These are phyloP conservation scores for Limenitis arthemis DNA, from an alignment of 2,888 invertebrate genomes.

Conservation along the genomic window DNA sequence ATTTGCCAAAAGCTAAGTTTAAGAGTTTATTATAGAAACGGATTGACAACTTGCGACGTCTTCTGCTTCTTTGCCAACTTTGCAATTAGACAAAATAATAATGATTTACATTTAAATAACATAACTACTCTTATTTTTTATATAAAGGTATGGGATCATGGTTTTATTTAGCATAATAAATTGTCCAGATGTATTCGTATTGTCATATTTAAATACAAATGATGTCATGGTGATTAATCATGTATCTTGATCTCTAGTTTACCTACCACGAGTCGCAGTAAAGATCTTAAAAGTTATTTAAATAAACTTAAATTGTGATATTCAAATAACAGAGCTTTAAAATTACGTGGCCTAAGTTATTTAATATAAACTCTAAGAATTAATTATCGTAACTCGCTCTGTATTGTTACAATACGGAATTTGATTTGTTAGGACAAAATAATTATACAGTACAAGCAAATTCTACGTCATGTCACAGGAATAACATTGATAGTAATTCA, in stretches of 20 bases:
- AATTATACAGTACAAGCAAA: conserved; percentile 45
- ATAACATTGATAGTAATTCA: conserved; percentile 60
- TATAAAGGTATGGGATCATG: conserved; percentile 41
- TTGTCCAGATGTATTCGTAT: conserved; percentile 23
- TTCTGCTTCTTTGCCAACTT: conserved; percentile 65
- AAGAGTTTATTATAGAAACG: conserved; percentile 54
- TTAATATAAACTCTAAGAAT: no score
- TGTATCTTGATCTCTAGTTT: neutral
- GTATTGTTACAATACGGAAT: conserved; percentile 34
- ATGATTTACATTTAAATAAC: conserved; percentile 33
- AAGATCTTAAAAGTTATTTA: neutral
- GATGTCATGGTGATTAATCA: conserved; percentile 2
- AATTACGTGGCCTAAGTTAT: no score
- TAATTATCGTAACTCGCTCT: neutral
- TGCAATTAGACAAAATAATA: conserved; percentile 60
- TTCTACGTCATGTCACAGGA: conserved; percentile 49
- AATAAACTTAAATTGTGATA: no score
- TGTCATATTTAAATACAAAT: conserved; percentile 11
- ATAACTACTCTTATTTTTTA: conserved; percentile 30
- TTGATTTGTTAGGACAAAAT: conserved; percentile 53
- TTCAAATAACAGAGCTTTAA: no score
- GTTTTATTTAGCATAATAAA: conserved; percentile 40
- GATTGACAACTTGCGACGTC: conserved; percentile 57
- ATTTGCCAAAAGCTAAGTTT: conserved; percentile 55
- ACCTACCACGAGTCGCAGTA: no score